phyloP scores from a whole-genome alignment of 2,113 vertebrate genomes.

The Phasianus colchicus region DNA sequence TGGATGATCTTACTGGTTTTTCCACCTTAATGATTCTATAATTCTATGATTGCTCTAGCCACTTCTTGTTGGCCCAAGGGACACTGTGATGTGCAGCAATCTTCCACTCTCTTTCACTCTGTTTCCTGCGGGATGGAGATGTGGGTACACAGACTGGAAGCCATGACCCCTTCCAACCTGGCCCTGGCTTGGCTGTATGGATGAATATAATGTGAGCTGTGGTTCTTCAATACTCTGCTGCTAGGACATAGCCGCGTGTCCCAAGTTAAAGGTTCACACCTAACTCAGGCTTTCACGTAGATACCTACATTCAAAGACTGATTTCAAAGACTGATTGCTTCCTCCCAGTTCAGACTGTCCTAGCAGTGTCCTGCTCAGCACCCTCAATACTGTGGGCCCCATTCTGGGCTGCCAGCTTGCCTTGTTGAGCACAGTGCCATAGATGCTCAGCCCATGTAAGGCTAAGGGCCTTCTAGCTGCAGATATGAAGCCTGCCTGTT shows the following conservation, averaged over 20 bases:
- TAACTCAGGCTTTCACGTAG: neutral
- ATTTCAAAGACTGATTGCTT: neutral
- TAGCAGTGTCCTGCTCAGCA: neutral
- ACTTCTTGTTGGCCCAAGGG: neutral
- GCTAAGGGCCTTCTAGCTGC: neutral
- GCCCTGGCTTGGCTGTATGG: neutral
- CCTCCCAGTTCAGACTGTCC: neutral
- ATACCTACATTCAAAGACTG: neutral
- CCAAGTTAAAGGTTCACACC: neutral
- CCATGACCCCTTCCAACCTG: accelerated
- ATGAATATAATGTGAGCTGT: neutral
- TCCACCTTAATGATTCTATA: too few species aligned
- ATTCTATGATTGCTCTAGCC: neutral
- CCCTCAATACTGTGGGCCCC: accelerated
- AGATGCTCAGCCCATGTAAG: neutral
- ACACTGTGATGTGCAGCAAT: neutral
- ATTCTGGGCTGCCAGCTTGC: neutral
- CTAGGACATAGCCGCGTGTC: neutral
- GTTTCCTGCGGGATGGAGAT: accelerated
- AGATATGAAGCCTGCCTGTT: neutral
- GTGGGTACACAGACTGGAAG: neutral
- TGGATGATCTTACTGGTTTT: too few species aligned
- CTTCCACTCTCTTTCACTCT: neutral
- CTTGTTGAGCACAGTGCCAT: accelerated
- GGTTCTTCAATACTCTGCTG: neutral